These are phyloP conservation scores for Liasis olivaceus DNA, from an alignment of 2,797 vertebrate species.

Conservation along the genomic window DNA sequence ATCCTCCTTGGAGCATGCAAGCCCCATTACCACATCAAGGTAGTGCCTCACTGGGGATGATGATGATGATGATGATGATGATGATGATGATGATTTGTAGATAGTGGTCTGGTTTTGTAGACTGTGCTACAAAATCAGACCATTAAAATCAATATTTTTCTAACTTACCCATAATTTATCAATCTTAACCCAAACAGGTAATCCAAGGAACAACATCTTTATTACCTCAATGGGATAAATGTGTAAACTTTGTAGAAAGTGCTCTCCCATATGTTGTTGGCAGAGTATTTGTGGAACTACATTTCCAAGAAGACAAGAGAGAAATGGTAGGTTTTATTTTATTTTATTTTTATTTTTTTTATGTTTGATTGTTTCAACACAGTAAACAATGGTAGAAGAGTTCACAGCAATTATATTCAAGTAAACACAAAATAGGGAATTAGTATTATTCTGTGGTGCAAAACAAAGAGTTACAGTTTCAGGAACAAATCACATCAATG, in stretches of 20 bases:
- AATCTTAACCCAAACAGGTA: conserved; percentile 74
- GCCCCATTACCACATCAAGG: too few relatives aligned
- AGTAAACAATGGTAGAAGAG: not conserved
- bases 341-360: not conserved
- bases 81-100: too few relatives aligned
- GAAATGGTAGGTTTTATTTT: conserved; percentile 81
- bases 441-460: not conserved
- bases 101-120: not conserved
- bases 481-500: not conserved
- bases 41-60: too few relatives aligned
- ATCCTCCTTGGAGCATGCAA: too few relatives aligned
- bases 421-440: not conserved
- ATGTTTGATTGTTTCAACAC: not conserved
- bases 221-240: conserved; percentile 94
- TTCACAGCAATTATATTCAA: not conserved
- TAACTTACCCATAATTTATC: not conserved
- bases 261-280: conserved; percentile 88
- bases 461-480: not conserved
- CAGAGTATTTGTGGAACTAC: conserved; percentile 89
- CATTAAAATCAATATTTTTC: not conserved
- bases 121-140: not conserved
- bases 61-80: too few relatives aligned
- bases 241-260: conserved; percentile 92
- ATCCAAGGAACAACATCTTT: conserved; percentile 91
- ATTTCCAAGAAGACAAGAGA: conserved; percentile 97